These are phyloP conservation scores for Oxyruncus cristatus DNA, from an alignment of 2,113 vertebrate genomes.

Conservation along the genomic window DNA sequence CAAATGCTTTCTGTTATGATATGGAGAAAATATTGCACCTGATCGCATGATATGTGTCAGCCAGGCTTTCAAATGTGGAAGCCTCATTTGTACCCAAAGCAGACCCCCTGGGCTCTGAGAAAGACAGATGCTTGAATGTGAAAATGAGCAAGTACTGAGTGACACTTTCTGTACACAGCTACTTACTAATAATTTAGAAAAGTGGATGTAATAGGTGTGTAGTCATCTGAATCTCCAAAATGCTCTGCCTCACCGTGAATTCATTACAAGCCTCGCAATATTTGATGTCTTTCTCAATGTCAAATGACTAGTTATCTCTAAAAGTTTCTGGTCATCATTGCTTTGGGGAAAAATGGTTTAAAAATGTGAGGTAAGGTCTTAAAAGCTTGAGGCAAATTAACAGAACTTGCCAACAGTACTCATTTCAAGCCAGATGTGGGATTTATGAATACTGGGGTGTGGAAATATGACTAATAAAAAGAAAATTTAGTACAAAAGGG, in stretches of 20 bases:
- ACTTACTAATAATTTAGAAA: slow-evolving; percentile 56
- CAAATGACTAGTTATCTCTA: neutral
- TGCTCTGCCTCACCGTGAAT: neutral
- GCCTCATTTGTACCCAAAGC: neutral
- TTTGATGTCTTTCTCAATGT: slow-evolving; percentile 20
- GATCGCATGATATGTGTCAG: neutral
- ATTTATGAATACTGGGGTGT: neutral
- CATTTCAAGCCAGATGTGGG: neutral
- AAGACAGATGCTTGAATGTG: neutral
- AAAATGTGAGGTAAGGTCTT: neutral
- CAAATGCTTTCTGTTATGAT: neutral
- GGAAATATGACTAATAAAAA: neutral
- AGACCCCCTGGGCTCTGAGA: neutral
- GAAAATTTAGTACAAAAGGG: neutral
- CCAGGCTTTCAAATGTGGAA: neutral
- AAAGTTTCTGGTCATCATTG: neutral
- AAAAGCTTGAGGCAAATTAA: neutral
- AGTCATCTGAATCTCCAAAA: neutral
- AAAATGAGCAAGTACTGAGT: neutral
- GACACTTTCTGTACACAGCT: slow-evolving; percentile 17
- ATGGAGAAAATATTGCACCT: neutral
- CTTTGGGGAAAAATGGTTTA: neutral
- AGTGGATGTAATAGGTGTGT: slow-evolving; percentile 39
- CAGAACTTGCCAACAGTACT: neutral
- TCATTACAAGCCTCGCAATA: neutral